Evolutionary conservation across 2,113 vertebrate species (phyloP), one percentile per base, ranked within the genome.

Genomic region (Psilopsiagon aurifrons): DNA sequence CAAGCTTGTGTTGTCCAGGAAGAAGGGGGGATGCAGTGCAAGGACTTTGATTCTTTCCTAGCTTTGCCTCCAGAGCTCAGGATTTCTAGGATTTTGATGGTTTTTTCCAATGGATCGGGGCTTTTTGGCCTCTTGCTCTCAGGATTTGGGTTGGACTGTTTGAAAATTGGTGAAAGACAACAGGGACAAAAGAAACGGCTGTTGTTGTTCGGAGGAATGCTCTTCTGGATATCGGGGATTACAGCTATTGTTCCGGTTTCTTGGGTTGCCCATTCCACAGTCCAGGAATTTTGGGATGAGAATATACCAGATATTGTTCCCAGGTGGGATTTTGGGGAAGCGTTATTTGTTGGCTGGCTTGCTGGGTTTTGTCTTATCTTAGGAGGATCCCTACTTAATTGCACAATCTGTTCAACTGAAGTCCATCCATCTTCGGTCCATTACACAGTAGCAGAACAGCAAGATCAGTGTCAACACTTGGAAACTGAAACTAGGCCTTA

Each of bases 321-420:
- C 24, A 98, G 99, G 89, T 99, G 99, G 99, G 99, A 99, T 97
- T 99, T 99, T 54, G 99, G 99, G 70, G 99, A 99, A 95, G 99
- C 99, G 1, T 90, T 99, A 92, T 99, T 99, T 95, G 97, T 99
- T 17, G 99, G 99, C 83, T 99, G 99, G 99, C 98, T 99, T 83
- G 98, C 98, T 83, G 98, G 99, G 68, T 97, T 99, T 95, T 98
- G 98, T 7, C 98, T 99, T 52, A 55, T 99, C 33, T 94, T 99
- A 2, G 99, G 99, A 93, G 99, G 99, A 57, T 96, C 96, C 33
- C 97, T 99, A 68, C 98, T 99, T 44, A 98, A 98, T 79, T 97
- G 97, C 73, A 96, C 92, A 7, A 78, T 89, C 66, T 97, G 97
- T 27, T 93, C 70, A 11, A 25, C 75, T 13, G 94, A 66, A 14